These are phyloP conservation scores for Bimastos eiseni DNA, from an alignment of 2,888 invertebrate species.

Conservation along the genomic window DNA sequence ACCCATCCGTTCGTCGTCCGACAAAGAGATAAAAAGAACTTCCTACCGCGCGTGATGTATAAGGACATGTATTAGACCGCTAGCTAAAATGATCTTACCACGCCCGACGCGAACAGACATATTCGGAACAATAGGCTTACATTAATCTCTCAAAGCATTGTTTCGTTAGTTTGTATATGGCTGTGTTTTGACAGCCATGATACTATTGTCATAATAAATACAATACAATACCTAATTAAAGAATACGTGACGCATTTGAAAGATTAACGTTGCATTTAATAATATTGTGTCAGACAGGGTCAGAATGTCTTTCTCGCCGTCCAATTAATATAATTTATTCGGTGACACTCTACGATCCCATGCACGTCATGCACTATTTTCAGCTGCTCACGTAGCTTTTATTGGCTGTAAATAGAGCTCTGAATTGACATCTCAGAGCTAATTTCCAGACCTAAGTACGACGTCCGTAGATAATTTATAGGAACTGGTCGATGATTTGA, in stretches of 20 bases:
- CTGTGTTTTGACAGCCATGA: too few species aligned
- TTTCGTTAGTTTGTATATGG: too few species aligned
- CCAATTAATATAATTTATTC: neutral
- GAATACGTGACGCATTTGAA: neutral
- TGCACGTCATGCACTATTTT: neutral
- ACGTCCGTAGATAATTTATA: neutral
- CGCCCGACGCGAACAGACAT: too few species aligned
- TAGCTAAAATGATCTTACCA: too few species aligned
- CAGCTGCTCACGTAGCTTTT: neutral
- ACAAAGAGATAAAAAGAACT: too few species aligned
- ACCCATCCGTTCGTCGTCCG: too few species aligned
- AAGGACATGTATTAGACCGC: too few species aligned
- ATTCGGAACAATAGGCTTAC: too few species aligned
- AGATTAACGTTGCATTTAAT: neutral
- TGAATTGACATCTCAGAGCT: neutral
- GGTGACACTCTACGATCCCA: neutral
- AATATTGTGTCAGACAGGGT: neutral
- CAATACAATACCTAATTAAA: neutral
- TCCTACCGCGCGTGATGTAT: too few species aligned
- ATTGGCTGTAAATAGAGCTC: neutral
- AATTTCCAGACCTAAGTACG: neutral
- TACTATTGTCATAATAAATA: too few species aligned
- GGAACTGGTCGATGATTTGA: neutral
- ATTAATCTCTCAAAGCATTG: too few species aligned
- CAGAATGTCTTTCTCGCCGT: neutral